Evolutionary conservation across 1,140 invertebrate genomes (phyloP).

Genomic region (Cephus cinctus): DNA sequence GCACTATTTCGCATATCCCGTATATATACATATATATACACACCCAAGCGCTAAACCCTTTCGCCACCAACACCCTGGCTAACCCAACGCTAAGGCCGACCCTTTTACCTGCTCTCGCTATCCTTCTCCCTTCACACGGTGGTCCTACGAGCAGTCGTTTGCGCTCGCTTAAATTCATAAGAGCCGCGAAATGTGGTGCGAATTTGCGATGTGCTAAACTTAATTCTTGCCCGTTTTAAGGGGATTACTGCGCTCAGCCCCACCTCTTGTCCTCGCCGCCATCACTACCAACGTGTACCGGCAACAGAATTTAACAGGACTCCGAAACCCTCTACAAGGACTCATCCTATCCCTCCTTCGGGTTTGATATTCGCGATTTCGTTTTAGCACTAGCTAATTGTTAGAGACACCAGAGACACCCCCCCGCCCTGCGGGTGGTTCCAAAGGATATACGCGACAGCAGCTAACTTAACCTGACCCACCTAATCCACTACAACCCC

Average conservation of each 20-base stretch:
- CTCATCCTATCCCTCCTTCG: background rate
- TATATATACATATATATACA: too few relatives aligned
- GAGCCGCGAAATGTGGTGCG: constrained; percentile 38
- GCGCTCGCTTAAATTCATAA: constrained; percentile 40
- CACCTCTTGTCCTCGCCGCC: background rate
- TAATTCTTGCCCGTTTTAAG: constrained; percentile 43
- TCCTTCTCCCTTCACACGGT: background rate
- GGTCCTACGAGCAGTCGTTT: too few relatives aligned
- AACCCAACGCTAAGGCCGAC: constrained; percentile 14
- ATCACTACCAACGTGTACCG: background rate
- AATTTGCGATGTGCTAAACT: constrained; percentile 43
- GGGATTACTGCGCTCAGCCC: constrained; percentile 31
- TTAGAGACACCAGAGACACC: background rate
- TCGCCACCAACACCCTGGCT: constrained; percentile 13
- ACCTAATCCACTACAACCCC: too few relatives aligned
- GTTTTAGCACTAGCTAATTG: too few relatives aligned
- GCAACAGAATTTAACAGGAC: background rate
- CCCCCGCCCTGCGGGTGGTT: too few relatives aligned
- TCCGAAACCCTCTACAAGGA: background rate
- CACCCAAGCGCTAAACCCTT: constrained; percentile 18
- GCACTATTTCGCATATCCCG: too few relatives aligned
- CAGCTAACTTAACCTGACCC: too few relatives aligned
- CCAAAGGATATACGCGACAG: too few relatives aligned
- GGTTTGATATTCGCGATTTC: background rate
- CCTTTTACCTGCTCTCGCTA: constrained; percentile 5